Conservation (phyloP, 2,113 vertebrate species). For the Forbesichthys agassizii region DNA sequence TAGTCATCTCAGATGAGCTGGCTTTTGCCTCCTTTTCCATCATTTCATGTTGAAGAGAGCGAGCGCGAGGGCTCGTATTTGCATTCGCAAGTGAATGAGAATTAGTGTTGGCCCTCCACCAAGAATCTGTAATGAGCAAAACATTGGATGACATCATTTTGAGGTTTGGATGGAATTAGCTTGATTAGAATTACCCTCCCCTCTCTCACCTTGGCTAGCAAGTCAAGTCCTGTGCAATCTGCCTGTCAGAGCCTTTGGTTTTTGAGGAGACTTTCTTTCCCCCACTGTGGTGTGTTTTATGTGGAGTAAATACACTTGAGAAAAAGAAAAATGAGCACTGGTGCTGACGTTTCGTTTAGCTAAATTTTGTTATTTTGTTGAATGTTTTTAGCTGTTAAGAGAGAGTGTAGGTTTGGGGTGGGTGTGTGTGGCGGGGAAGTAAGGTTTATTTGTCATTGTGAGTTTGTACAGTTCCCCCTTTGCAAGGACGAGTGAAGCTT, state of each 20-base stretch:
- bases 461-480: constrained; percentile 63
- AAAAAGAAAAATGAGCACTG: constrained; percentile 33
- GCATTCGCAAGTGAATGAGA: constrained; percentile 59
- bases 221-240: constrained; percentile 43
- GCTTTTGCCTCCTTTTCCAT: constrained; percentile 10
- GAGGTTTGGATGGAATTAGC: constrained; percentile 69
- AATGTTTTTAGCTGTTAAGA: constrained; percentile 35
- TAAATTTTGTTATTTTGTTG: constrained; percentile 48
- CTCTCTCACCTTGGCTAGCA: constrained; percentile 65
- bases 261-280: constrained; percentile 15
- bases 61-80: constrained; percentile 47
- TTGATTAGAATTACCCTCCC: constrained; percentile 72
- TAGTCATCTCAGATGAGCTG: constrained; percentile 45
- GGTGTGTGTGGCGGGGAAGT: not conserved
- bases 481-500: constrained; percentile 64
- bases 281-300: constrained; percentile 42
- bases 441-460: constrained; percentile 62
- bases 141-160: constrained; percentile 70
- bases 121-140: constrained; percentile 71
- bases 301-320: constrained; percentile 44
- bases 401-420: constrained; percentile 7
- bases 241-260: constrained; percentile 43
- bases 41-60: constrained; percentile 12
- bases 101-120: constrained; percentile 61
- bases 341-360: constrained; percentile 51